These are phyloP conservation scores for Dallia pectoralis DNA, from an alignment of 2,797 vertebrate species.

Conservation along the genomic window DNA sequence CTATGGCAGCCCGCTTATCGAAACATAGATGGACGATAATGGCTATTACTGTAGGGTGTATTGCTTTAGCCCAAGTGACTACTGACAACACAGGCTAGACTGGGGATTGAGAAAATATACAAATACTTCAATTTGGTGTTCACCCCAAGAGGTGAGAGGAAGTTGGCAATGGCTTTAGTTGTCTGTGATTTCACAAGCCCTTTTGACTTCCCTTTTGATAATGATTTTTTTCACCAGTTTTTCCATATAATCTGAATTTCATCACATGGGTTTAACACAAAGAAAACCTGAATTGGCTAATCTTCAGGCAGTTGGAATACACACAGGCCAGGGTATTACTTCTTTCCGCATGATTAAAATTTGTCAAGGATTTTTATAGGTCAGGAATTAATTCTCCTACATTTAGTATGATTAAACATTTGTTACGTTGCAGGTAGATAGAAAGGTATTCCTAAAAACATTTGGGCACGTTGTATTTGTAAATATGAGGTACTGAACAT, in stretches of 20 bases:
- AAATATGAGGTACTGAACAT: no score
- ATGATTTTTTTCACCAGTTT: neutral
- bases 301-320: conserved; percentile 4
- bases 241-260: conserved; percentile 15
- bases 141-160: neutral
- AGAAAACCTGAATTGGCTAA: neutral
- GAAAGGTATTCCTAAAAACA: no score
- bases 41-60: neutral
- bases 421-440: no score
- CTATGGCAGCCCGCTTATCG: conserved; percentile 1
- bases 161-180: neutral
- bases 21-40: neutral
- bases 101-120: conserved; percentile 4
- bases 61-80: neutral
- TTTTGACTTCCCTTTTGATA: conserved; percentile 7
- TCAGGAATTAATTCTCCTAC: neutral
- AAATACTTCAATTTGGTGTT: conserved; percentile 4
- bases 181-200: neutral
- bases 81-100: neutral
- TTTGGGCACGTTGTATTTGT: no score
- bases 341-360: conserved; percentile 3
- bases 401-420: no score
- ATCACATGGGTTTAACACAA: conserved; percentile 20
- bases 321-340: neutral
- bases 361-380: conserved; percentile 13